A percentile compares a stretch with the other conserved stretches of the same genome.
These are phyloP conservation scores for Myotis brandtii DNA, from an alignment of 2,113 vertebrate genomes.

Conservation along the genomic window DNA sequence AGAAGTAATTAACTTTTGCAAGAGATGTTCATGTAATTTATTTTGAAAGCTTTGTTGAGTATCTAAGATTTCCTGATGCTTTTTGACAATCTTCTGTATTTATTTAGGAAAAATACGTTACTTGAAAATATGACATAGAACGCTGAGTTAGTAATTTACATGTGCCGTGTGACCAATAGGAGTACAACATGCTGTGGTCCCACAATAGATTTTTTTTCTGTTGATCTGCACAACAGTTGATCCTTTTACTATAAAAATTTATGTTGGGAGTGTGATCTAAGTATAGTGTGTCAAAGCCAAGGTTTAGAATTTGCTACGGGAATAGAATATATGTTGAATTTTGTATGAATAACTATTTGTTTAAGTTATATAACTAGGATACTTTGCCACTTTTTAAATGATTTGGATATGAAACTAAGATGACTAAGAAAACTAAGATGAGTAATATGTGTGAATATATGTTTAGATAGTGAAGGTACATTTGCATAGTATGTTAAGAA, in stretches of 20 bases:
- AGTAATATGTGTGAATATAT: conserved; percentile 76
- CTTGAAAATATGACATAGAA: conserved; percentile 87
- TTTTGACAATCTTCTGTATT: conserved; percentile 96
- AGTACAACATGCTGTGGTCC: conserved; percentile 86
- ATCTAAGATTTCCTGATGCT: conserved; percentile 90
- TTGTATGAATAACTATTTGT: conserved; percentile 86
- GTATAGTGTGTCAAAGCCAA: conserved; percentile 83
- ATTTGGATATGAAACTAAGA: conserved; percentile 72
- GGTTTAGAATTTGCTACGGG: conserved; percentile 83
- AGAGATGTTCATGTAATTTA: conserved; percentile 82
- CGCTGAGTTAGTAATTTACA: conserved; percentile 83
- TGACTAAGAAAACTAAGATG: conserved; percentile 82
- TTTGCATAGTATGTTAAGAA: conserved; percentile 80
- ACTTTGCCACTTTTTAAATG: conserved; percentile 86
- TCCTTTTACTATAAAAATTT: conserved; percentile 84
- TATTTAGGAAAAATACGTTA: conserved; percentile 87
- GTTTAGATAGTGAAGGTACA: conserved; percentile 80
- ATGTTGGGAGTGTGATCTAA: conserved; percentile 80
- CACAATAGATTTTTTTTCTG: conserved; percentile 84
- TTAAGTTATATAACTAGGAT: conserved; percentile 86
- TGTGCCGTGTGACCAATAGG: conserved; percentile 81
- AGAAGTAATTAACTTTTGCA: conserved; percentile 68
- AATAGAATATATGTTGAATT: conserved; percentile 85
- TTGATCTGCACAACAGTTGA: conserved; percentile 86
- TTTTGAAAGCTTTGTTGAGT: conserved; percentile 84